Base-by-base conservation (phyloP, 2,797 vertebrate species). In the Botia almorhae region DNA sequence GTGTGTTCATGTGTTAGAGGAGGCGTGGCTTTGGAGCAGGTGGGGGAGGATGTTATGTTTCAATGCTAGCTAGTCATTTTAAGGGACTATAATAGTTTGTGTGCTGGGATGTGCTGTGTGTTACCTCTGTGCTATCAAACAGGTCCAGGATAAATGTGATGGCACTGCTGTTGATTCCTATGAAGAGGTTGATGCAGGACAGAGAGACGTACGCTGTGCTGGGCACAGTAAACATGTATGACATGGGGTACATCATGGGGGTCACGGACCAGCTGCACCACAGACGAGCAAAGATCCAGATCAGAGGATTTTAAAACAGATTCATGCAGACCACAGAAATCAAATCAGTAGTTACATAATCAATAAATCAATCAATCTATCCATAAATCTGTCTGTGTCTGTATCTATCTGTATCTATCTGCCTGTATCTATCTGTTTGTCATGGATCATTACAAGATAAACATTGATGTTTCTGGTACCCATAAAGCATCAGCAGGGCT, bases 201-300 rank as follows among this genome's bases (percentile, higher is more conserved):
- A 99, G 84, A 72, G 95, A 95, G 87, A 99, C 96, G 0, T 98
- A 98, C 68, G 97, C 97, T 12, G 96, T 98, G 93, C 97, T 98
- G 80, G 97, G 97, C 12, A 98, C 85, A 33, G 85, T 95, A 90
- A 98, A 99, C 79, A 97, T 81, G 86, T 93, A 96, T 75, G 97
- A 93, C 84, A 97, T 93, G 5, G 97, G 97, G 87, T 99, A 98
- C 96, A 98, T 98, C 96, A 98, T 95, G 63, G 97, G 97, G 3
- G 95, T 98, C 85, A 98, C 91, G 2, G 97, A 96, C 97, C 97
- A 99, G 11, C 97, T 98, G 89, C 26, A 33, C n/a, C 8, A 72
- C 67, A 83, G 2, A 19, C 2, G 39, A 36, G 0, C 12, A 50
- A n/a, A 69, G 87, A 67, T 12, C 17, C 29, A 50, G 7, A 60